Evolutionary conservation across 2,888 invertebrate genomes (phyloP).

Genomic region (Myopa testacea): DNA sequence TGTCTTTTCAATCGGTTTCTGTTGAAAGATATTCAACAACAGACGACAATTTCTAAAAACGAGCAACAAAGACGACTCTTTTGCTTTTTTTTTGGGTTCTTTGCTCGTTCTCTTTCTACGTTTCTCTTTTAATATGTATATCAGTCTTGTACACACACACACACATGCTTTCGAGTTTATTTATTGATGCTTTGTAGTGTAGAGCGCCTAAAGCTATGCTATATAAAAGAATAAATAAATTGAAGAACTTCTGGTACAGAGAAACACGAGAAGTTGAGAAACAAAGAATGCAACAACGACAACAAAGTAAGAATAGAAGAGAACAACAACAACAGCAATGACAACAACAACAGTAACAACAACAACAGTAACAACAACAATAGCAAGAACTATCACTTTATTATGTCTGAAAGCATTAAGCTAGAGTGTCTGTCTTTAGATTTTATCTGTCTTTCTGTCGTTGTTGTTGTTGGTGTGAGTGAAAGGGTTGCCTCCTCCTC

Average conservation of each 20-base stretch:
- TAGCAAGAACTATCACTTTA: not conserved
- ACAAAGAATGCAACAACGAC: not conserved
- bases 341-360: not conserved
- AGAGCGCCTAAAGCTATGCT: constrained; percentile 23
- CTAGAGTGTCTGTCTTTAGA: not conserved
- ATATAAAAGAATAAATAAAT: constrained; percentile 5
- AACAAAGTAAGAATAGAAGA: not conserved
- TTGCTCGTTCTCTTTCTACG: too few species aligned
- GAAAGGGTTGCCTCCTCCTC: not conserved
- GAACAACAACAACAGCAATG: not conserved
- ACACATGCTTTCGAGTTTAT: not conserved
- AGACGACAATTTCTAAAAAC: not conserved
- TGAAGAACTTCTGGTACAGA: not conserved
- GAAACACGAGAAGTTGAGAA: not conserved
- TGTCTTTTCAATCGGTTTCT: not conserved
- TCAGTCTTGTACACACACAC: not conserved
- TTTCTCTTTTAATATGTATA: too few species aligned
- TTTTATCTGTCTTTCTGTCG: not conserved
- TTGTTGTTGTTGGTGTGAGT: not conserved
- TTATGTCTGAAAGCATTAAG: constrained; percentile 25
- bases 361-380: too few species aligned
- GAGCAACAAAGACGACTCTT: not conserved
- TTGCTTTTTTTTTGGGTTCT: not conserved
- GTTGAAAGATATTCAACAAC: not conserved
- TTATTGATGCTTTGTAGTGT: not conserved